These are phyloP conservation scores for Candidula unifasciata DNA, from an alignment of 2,888 invertebrate genomes.

Conservation along the genomic window DNA sequence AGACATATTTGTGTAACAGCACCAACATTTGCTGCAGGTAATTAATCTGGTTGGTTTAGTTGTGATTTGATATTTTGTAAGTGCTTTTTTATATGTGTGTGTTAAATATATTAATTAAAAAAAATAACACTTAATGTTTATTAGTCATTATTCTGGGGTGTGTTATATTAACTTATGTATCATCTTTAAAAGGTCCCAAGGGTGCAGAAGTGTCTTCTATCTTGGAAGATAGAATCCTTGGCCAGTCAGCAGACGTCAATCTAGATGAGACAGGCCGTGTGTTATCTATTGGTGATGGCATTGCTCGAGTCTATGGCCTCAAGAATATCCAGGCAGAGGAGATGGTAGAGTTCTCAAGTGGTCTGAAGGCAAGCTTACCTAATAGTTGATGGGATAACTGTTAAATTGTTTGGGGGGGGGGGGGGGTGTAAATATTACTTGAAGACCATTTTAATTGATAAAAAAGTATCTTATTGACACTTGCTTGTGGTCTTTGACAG, in stretches of 20 bases:
- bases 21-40: conserved; percentile 66
- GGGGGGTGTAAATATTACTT: no score
- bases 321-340: conserved; percentile 99
- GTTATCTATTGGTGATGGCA: conserved; percentile 99
- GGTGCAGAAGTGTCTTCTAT: conserved; percentile 77
- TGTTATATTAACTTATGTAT: no score
- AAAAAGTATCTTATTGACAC: no score
- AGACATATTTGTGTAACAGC: conserved; percentile 73
- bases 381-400: no score
- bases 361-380: conserved; percentile 86
- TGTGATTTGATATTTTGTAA: neutral
- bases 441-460: no score
- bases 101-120: no score
- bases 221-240: conserved; percentile 98
- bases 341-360: conserved; percentile 99
- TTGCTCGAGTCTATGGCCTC: conserved; percentile 99
- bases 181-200: conserved; percentile 47
- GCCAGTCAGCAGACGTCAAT: conserved; percentile 90
- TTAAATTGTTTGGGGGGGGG: no score
- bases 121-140: no score
- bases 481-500: no score
- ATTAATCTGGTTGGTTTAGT: no score
- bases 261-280: conserved; percentile 95
- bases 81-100: neutral
- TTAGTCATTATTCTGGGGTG: no score